phyloP scores from a whole-genome alignment of 1,140 invertebrate genomes.

The Saccostrea echinata region DNA sequence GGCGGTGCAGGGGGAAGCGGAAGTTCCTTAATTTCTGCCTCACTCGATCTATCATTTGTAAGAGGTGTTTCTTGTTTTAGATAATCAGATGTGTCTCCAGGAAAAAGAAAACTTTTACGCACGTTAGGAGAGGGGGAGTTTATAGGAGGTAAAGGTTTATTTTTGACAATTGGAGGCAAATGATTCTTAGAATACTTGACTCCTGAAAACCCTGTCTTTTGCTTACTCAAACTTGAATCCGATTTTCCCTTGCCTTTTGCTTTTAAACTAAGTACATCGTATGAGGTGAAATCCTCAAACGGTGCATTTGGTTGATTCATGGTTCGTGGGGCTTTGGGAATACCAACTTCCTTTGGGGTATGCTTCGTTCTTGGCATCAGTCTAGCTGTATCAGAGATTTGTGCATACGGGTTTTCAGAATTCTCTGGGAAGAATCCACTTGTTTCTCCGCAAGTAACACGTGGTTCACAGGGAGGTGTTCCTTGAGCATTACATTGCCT shows the following conservation, averaged over 20 bases:
- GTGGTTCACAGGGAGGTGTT: background rate
- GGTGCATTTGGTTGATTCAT: background rate
- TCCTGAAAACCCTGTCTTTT: background rate
- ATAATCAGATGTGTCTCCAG: background rate
- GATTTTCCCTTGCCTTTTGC: background rate
- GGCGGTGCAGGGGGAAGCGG: background rate
- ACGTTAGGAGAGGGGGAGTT: background rate
- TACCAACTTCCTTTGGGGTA: background rate
- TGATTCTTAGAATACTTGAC: background rate
- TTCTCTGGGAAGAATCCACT: background rate
- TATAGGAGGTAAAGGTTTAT: background rate
- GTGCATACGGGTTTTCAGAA: constrained; percentile 2
- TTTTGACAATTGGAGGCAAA: background rate
- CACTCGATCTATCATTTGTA: background rate
- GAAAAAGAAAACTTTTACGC: constrained; percentile 22
- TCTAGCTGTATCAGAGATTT: background rate
- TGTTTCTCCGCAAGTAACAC: background rate
- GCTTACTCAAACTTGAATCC: background rate
- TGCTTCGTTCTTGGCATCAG: background rate
- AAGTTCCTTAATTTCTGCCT: background rate
- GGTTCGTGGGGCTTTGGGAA: background rate
- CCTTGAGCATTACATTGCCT: background rate
- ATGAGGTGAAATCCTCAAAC: background rate
- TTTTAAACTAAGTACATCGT: constrained; percentile 22
- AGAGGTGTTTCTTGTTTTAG: background rate